Base-by-base conservation (phyloP, 1,140 invertebrate species). In the Achroia grisella region DNA sequence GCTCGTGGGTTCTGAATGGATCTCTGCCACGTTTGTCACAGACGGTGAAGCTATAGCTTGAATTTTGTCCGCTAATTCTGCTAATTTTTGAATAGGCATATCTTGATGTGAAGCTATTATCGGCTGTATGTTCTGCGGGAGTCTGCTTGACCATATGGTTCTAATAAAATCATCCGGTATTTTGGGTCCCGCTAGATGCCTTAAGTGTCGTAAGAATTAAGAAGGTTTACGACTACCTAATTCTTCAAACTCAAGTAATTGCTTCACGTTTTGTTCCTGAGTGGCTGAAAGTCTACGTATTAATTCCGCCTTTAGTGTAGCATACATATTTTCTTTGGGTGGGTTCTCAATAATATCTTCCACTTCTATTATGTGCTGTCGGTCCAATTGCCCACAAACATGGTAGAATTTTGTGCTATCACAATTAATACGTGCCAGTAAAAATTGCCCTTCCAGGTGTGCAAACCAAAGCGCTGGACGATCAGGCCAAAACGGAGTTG, bases 401-500 rank as follows among this genome's bases (percentile, higher is more conserved):
- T 39, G 29, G 13, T 39, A 39, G 10, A 28, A 39, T 29, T 39
- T 39, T 11, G 37, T 39, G 6, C 6, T 28, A 11, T 39, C 37
- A 3, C n/a, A 10, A 6, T 5, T 44, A 13, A 44, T 44, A 1
- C 17, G 10, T 1, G 30, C 10, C 2, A 44, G 9, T 5, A 11
- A 13, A 15, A 44, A 44, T 6, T 34, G 30, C 2, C 14, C 30
- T 15, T 44, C 41, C 12, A 44, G 3, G 10, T 44, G 41, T 4
- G 40, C 14, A 11, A 32, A 43, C 40, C 30, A 43, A 17, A 43
- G 3, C n/a, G 40, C 29, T 9, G 41, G 41, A 10, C 35, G 15
- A 27, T 44, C 14, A 6, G 41, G 41, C 31, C 32, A 44, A n/a
- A 44, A 44, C 9, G 41, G 41, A 23, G 41, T n/a, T n/a, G n/a